A percentile compares a stretch with the other conserved stretches of the same genome.
phyloP scores from a whole-genome alignment of 2,113 vertebrate genomes.

The Panthera leo region DNA sequence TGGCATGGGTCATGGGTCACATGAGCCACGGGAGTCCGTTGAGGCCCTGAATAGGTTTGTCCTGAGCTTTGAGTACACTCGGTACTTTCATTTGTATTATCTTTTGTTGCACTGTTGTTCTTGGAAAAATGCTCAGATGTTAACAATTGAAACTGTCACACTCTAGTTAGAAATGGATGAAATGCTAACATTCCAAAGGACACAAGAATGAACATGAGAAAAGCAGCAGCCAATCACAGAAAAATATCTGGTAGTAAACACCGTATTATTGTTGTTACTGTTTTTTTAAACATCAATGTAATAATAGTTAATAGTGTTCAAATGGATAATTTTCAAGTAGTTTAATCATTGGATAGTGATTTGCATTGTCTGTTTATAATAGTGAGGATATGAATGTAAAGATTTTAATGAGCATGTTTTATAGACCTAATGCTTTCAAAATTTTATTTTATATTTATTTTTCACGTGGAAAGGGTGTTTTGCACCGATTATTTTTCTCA shows the following conservation, averaged over 20 bases:
- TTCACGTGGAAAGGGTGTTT: slow-evolving; percentile 38
- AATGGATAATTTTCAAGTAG: slow-evolving; percentile 50
- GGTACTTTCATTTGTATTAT: slow-evolving; percentile 59
- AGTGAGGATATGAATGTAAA: slow-evolving; percentile 63
- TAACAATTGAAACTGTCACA: slow-evolving; percentile 56
- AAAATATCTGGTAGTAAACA: slow-evolving; percentile 55
- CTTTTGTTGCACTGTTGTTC: slow-evolving; percentile 56
- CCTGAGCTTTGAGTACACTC: neutral
- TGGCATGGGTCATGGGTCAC: neutral
- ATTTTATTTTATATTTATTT: slow-evolving; percentile 46
- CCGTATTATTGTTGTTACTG: slow-evolving; percentile 39
- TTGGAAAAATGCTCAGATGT: slow-evolving; percentile 63
- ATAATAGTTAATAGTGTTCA: slow-evolving; percentile 17
- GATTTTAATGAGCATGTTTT: slow-evolving; percentile 65
- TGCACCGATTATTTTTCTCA: slow-evolving; percentile 74
- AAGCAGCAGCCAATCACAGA: slow-evolving; percentile 49
- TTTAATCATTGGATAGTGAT: slow-evolving; percentile 54
- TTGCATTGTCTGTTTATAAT: slow-evolving; percentile 63
- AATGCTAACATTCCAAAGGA: slow-evolving; percentile 59
- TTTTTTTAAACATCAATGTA: slow-evolving; percentile 53
- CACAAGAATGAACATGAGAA: slow-evolving; percentile 57
- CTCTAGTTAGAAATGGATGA: slow-evolving; percentile 69
- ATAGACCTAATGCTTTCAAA: slow-evolving; percentile 60
- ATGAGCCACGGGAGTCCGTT: slow-evolving; percentile 2
- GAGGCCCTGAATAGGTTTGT: slow-evolving; percentile 55